Base-by-base conservation (phyloP, 35 echinoderm and acorn worm species). In the Lytechinus variegatus region DNA sequence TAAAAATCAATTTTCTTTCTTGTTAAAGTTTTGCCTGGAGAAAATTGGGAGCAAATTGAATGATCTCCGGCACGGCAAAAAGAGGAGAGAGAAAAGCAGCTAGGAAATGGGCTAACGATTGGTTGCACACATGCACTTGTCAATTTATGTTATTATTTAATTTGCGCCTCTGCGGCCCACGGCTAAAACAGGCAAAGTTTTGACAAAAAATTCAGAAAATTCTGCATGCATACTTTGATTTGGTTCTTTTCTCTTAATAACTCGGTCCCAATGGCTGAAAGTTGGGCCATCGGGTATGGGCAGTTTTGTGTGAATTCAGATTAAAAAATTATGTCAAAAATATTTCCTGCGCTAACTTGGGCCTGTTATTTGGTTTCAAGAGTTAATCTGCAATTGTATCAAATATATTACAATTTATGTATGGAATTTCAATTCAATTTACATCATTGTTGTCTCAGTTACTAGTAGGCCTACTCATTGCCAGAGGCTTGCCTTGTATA, bases 71-170 rank as follows among this genome's bases (percentile, higher is more conserved):
- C 21, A 24, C 12, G 66, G 66, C 66, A 79, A 79, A 79, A 79
- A 79, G 21, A n/a, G 16, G 16, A 13, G 12, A 33, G 88, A 54
- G 9, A 90, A 54, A 90, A 13, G 33, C 33, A 52, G 9, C 29
- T 14, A 90, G 88, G 29, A 90, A 90, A 90, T 90, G 52, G 88
- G 88, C 14, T 90, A 90, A 90, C 88, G 88, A 90, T 90, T 33
- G 88, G 88, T 10, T 44, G 88, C 88, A 29, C 28, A 90, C 88
- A 90, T 90, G 88, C 88, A 52, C 88, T 90, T 90, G 88, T 90
- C 88, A 90, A 90, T 90, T 90, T 24, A 24, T 90, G 88, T 90
- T 90, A 90, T 90, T 90, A 90, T 90, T 90, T 90, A 90, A 90
- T 90, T 90, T 90, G 88, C 27, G 88, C 88, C 24, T 44, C 52